These are phyloP conservation scores for Bombylius discolor DNA, from an alignment of 2,888 invertebrate genomes.

Conservation along the genomic window DNA sequence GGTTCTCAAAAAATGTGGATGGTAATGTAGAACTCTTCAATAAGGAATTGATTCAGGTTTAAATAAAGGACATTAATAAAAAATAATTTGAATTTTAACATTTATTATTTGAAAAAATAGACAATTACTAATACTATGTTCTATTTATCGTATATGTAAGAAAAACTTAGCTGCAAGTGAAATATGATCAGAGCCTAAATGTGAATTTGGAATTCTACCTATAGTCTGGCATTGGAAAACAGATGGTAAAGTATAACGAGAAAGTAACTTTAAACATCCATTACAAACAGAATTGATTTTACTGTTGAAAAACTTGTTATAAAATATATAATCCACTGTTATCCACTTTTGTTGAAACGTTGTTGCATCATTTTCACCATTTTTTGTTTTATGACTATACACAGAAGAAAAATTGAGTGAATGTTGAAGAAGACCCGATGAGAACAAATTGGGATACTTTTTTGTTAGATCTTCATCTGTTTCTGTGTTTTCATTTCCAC, in stretches of 20 bases:
- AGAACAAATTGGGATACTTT: conserved; percentile 12
- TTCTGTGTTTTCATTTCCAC: not conserved
- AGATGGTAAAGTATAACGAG: conserved; percentile 54
- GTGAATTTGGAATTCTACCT: conserved; percentile 58
- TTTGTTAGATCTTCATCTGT: not conserved
- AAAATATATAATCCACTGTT: conserved; percentile 87
- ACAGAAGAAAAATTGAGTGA: conserved; percentile 53
- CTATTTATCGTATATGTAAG: not conserved
- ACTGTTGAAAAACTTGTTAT: conserved; percentile 38
- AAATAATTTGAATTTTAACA: too few species aligned
- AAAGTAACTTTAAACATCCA: conserved; percentile 41
- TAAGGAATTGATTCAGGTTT: too few species aligned
- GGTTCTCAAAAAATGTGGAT: too few species aligned
- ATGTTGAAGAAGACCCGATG: conserved; percentile 49
- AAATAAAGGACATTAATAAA: too few species aligned
- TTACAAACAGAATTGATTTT: not conserved
- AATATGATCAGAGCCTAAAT: conserved; percentile 73
- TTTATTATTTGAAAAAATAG: too few species aligned
- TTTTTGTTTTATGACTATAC: conserved; percentile 42
- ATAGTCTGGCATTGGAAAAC: conserved; percentile 42
- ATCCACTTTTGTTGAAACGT: conserved; percentile 65
- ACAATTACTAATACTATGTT: too few species aligned
- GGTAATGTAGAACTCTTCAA: too few species aligned
- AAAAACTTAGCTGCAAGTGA: conserved; percentile 57
- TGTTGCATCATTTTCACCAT: conserved; percentile 47